Base-by-base conservation (phyloP, 2,888 invertebrate species). In the Agrochola litura region DNA sequence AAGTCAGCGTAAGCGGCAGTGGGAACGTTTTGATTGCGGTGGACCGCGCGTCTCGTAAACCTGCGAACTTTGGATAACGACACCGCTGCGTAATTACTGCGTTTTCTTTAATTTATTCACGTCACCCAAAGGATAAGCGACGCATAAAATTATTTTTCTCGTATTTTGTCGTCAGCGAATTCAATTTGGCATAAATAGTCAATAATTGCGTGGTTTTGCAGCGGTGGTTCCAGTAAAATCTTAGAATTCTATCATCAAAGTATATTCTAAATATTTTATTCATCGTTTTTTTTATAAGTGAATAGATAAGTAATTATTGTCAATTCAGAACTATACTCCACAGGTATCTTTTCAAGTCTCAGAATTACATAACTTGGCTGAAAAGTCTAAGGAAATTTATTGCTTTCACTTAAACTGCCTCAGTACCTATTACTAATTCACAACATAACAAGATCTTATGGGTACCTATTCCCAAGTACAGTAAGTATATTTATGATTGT, bases 21-120 rank as follows among this genome's bases (percentile, higher is more conserved):
- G 85, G 91, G 84, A 93, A 92, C 93, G 91, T 94, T 94, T 94
- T 93, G 94, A 95, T 95, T 94, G 94, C 94, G 94, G 94, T 91
- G 89, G 89, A 91, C 92, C 93, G 88, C 89, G 82, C 89, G 86
- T 85, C 84, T 92, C 93, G 92, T 92, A 93, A 93, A 92, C 92
- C 89, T 61, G 82, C 72, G 70, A 93, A 92, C 92, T 93, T 93
- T 88, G 88, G 89, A 89, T 89, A 90, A 90, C 90, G 89, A 91
- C 89, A 69, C 37, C 72, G 86, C 88, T 82, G 84, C 85, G 91
- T 92, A 93, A 94, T 94, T 93, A 93, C 90, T 91, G 86, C 88
- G 88, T 91, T 92, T 92, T 92, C 92, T 92, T 92, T 82, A 89
- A 92, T 92, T 90, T 89, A 90, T 93, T 91, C 87, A 88, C 77